Evolutionary conservation across 2,113 vertebrate genomes (phyloP), one percentile per base, ranked within the genome.

Genomic region (Meleagris gallopavo): DNA sequence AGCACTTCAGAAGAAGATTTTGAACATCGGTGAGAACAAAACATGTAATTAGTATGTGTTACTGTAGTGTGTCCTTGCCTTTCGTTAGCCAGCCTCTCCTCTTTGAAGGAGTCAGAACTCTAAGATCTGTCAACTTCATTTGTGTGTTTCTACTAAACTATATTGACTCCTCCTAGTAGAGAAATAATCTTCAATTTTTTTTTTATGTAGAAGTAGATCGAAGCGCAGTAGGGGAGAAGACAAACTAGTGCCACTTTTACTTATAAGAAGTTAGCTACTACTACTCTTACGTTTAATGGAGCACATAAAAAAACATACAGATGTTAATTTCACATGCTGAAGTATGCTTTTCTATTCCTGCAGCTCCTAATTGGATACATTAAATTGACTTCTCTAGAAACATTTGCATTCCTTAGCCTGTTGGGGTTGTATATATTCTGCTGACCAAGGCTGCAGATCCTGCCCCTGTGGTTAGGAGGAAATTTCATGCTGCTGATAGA

Each of bases 11-110:
- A 97, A 97, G 90, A 98, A 74, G 86, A 98, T 99, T 94, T 97
- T 99, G 78, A 98, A 96, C 40, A 98, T 98, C 93, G 99, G 99
- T 99, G 97, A 98, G 97, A 92, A 13, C 32, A 76, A 88, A 81
- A 25, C 13, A 6, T 0, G 0, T n/a, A 38, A 60, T 22, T 80
- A 41, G 65, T 45, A 14, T 1, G 10, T 71, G 30, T n/a, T 11
- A 25, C n/a, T 86, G 5, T 57, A 25, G 5, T 64, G 29, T 88
- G 83, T 69, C 27, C 55, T 83, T 77, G 13, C 43, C 14, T 72
- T 95, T 73, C 36, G 13, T 72, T 20, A 83, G 27, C 11, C 57
- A 46, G 6, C 20, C 19, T 95, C 18, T 66, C 41, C 1, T 30
- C 60, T 95, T 70, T n/a, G 72, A 88, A 73, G 40, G 25, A 89